Evolutionary conservation across 2,113 vertebrate genomes (phyloP).

Genomic region (Charadrius vociferus): DNA sequence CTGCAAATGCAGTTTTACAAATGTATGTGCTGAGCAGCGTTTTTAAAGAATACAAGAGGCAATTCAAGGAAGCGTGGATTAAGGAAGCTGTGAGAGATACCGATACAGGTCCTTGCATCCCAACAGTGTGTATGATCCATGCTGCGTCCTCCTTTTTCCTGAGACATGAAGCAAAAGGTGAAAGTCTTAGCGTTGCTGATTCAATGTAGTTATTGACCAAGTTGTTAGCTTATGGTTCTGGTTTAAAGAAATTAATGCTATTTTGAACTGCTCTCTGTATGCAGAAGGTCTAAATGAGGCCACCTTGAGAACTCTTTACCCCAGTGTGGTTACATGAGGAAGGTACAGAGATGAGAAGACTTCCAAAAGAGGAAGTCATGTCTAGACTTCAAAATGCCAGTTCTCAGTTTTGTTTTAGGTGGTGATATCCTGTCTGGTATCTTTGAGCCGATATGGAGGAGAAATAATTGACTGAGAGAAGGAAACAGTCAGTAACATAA

Average conservation of each 20-base stretch:
- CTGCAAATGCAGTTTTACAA: neutral
- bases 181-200: neutral
- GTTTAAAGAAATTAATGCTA: neutral
- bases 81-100: neutral
- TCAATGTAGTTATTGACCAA: neutral
- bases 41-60: neutral
- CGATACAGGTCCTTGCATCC: neutral
- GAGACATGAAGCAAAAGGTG: neutral
- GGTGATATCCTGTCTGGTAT: slow-evolving; percentile 38
- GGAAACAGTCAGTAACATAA: neutral
- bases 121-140: neutral
- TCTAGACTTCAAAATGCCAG: slow-evolving; percentile 70
- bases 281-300: neutral
- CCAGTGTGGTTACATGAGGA: slow-evolving; percentile 32
- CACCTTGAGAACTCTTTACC: slow-evolving; percentile 10
- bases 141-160: neutral
- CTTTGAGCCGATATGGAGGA: neutral
- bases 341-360: slow-evolving; percentile 62
- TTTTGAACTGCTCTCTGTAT: neutral
- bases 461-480: slow-evolving; percentile 3
- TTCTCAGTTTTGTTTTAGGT: slow-evolving; percentile 63
- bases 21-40: neutral
- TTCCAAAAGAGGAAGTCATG: slow-evolving; percentile 59
- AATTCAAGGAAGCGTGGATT: neutral
- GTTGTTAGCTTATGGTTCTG: neutral